A percentile compares a stretch with the other conserved stretches of the same genome.
Conservation (phyloP, 2,113 vertebrate genomes). For the Python bivittatus region DNA sequence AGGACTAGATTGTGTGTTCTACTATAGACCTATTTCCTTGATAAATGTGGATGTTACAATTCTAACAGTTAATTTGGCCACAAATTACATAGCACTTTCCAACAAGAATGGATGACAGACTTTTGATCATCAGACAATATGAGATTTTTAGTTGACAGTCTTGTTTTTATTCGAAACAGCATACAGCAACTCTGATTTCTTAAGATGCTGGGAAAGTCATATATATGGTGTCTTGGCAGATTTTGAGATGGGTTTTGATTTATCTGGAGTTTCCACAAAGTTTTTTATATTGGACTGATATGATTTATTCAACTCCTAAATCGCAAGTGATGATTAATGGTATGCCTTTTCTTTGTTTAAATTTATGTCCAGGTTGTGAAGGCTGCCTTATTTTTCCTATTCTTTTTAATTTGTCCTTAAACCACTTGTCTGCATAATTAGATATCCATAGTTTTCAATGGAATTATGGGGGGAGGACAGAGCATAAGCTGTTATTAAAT, state of each 20-base stretch:
- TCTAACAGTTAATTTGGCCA: background rate
- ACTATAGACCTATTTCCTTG: background rate
- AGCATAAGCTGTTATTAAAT: background rate
- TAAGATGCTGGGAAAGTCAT: background rate
- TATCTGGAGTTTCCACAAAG: background rate
- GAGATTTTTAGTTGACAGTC: background rate
- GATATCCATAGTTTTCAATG: background rate
- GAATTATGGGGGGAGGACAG: background rate
- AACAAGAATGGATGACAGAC: background rate
- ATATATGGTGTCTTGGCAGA: background rate
- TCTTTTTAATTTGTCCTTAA: background rate
- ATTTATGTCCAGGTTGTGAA: background rate
- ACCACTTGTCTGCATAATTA: background rate
- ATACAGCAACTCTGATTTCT: background rate
- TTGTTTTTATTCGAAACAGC: background rate
- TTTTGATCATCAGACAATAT: background rate
- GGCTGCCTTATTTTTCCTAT: background rate
- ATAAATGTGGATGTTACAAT: background rate
- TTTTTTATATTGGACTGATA: background rate
- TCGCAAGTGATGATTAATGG: background rate
- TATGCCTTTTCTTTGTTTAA: background rate
- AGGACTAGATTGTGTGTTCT: background rate
- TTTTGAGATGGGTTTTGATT: background rate
- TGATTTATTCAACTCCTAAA: background rate
- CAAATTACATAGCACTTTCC: background rate